A percentile compares a stretch with the other conserved stretches of the same genome.
Evolutionary conservation across 2,113 vertebrate genomes (phyloP).

Genomic region (Beaufortia kweichowensis): DNA sequence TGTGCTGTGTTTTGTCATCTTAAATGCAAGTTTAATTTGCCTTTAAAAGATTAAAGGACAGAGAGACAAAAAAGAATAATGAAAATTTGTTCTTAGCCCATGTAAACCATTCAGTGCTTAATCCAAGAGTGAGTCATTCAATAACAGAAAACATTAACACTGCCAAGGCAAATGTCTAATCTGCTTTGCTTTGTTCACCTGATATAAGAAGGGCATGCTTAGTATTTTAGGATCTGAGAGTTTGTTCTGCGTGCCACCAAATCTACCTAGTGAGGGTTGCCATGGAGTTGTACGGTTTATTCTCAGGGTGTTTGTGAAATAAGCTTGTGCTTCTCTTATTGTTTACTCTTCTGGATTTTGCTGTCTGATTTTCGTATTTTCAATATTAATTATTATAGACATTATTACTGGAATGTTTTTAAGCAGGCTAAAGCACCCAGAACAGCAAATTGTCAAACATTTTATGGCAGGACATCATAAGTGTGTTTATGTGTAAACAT

Average conservation of each 20-base stretch:
- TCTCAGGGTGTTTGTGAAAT: conserved; percentile 1
- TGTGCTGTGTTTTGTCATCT: neutral
- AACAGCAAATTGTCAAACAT: neutral
- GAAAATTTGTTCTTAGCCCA: conserved; percentile 6
- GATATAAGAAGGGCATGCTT: conserved; percentile 19
- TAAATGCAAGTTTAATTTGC: neutral
- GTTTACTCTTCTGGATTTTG: neutral
- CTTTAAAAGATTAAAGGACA: neutral
- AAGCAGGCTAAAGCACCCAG: neutral
- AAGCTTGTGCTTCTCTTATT: conserved; percentile 21
- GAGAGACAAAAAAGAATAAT: conserved; percentile 29
- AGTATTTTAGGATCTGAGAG: conserved; percentile 43
- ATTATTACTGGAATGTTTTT: neutral
- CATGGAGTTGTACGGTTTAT: conserved; percentile 42
- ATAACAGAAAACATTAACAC: conserved; percentile 12
- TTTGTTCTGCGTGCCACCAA: conserved; percentile 33
- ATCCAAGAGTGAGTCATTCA: conserved; percentile 39
- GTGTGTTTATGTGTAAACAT: neutral
- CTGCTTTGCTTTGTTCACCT: conserved; percentile 18
- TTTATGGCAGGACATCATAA: neutral
- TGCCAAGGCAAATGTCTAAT: conserved; percentile 15
- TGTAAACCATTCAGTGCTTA: conserved; percentile 28
- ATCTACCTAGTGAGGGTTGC: conserved; percentile 40
- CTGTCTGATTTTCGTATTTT: neutral
- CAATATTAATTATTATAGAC: neutral